phyloP scores from a whole-genome alignment of 2,113 vertebrate species.

The Spea multiplicata region DNA sequence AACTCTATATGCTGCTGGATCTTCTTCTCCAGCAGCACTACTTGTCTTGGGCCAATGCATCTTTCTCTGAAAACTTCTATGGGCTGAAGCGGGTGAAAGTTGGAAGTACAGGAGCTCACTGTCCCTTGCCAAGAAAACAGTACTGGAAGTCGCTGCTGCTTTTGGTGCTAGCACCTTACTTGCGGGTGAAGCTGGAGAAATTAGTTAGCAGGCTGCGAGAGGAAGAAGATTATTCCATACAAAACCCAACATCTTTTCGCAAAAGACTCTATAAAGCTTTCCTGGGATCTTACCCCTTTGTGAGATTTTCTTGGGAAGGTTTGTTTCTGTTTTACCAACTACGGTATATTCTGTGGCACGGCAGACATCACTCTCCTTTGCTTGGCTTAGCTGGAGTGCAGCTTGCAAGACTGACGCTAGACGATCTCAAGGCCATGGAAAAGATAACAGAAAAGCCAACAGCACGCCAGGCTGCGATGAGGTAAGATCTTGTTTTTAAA shows the following conservation, averaged over 20 bases:
- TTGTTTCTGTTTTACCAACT: conserved; percentile 86
- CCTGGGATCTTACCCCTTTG: conserved; percentile 82
- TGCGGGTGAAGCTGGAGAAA: conserved; percentile 84
- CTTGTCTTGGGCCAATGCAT: conserved; percentile 79
- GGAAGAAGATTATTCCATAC: conserved; percentile 94
- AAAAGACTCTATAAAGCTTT: conserved; percentile 80
- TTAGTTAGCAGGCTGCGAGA: conserved; percentile 79
- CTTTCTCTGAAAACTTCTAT: conserved; percentile 96
- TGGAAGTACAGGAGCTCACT: conserved; percentile 1
- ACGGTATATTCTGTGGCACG: conserved; percentile 78
- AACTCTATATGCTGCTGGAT: conserved; percentile 80
- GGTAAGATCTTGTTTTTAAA: conserved; percentile 54
- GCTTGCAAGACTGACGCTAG: conserved; percentile 73
- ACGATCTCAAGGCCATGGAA: conserved; percentile 75
- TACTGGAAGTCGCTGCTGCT: conserved; percentile 82
- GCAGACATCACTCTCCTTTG: conserved; percentile 81
- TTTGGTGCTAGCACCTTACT: conserved; percentile 83
- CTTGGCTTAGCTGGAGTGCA: conserved; percentile 79
- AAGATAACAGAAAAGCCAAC: conserved; percentile 42
- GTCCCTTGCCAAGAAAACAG: conserved; percentile 53
- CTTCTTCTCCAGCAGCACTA: conserved; percentile 89
- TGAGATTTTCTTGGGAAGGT: conserved; percentile 82
- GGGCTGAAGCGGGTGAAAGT: conserved; percentile 77
- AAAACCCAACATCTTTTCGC: conserved; percentile 68
- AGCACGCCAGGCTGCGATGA: conserved; percentile 37